A percentile compares a stretch with the other conserved stretches of the same genome.
phyloP scores from a whole-genome alignment of 2,888 invertebrate genomes.

The Mimumesa dahlbomi region DNA sequence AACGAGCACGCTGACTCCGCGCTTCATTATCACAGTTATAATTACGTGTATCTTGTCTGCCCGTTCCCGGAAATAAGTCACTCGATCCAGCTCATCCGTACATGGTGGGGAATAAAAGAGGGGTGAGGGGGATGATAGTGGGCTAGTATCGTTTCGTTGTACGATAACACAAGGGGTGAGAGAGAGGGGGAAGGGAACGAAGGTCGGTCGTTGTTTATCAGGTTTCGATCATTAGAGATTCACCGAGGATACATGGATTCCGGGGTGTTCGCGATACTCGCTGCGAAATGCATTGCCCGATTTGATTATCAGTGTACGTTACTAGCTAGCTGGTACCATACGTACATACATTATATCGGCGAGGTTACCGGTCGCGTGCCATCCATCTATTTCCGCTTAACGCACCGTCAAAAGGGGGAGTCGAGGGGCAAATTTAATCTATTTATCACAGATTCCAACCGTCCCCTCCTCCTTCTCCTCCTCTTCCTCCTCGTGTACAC shows the following conservation, averaged over 20 bases:
- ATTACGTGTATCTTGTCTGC: constrained; percentile 41
- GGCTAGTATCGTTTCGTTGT: too few relatives aligned
- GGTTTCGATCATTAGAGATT: constrained; percentile 5
- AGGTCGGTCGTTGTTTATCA: constrained; percentile 11
- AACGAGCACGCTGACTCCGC: constrained; percentile 30
- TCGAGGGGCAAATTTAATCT: constrained; percentile 72
- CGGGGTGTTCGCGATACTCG: constrained; percentile 20
- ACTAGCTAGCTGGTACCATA: constrained; percentile 20
- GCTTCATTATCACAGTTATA: constrained; percentile 38
- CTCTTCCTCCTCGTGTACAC: constrained; percentile 3
- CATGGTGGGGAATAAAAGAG: too few relatives aligned
- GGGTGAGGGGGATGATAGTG: too few relatives aligned
- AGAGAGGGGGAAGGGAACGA: too few relatives aligned
- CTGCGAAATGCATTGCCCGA: constrained; percentile 38
- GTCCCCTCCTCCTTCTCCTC: constrained; percentile 18
- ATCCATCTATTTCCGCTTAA: constrained; percentile 74
- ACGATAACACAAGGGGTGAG: constrained; percentile 16
- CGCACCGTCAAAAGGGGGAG: constrained; percentile 67
- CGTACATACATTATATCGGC: constrained; percentile 44
- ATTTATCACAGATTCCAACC: constrained; percentile 68
- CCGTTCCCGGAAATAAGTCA: constrained; percentile 52
- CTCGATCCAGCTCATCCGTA: constrained; percentile 16
- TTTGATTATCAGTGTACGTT: constrained; percentile 44
- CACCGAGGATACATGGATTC: constrained; percentile 10
- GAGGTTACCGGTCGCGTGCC: constrained; percentile 71